Conservation (phyloP, 2,113 vertebrate species). For the Brienomyrus longianalis region DNA sequence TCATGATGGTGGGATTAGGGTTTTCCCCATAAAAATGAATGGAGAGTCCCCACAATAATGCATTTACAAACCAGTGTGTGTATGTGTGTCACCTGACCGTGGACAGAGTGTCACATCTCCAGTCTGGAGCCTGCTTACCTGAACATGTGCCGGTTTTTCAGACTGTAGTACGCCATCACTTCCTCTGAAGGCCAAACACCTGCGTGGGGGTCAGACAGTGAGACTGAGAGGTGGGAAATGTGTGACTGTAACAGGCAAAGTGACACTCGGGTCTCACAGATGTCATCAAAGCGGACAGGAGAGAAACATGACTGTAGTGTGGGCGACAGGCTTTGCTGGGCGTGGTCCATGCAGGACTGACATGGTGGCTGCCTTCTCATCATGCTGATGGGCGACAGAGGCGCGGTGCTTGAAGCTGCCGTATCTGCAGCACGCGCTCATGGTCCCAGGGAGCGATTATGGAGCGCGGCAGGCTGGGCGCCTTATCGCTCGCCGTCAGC, state of each 20-base stretch:
- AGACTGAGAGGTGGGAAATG: neutral
- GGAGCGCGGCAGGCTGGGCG: slow-evolving; percentile 78
- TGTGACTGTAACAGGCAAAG: neutral
- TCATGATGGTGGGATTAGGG: too few species aligned
- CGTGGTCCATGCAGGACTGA: neutral
- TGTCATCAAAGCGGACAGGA: neutral
- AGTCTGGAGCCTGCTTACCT: slow-evolving; percentile 50
- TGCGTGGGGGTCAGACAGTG: slow-evolving; percentile 20
- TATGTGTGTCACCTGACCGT: neutral
- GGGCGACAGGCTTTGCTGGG: neutral
- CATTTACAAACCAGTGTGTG: neutral
- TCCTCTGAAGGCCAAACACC: slow-evolving; percentile 78
- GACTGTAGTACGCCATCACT: slow-evolving; percentile 74
- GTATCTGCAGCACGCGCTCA: slow-evolving; percentile 22
- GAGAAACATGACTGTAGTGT: neutral
- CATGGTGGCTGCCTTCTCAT: neutral
- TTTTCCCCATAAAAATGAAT: neutral
- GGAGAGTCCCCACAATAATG: neutral
- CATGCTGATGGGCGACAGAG: neutral
- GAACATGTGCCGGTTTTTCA: slow-evolving; percentile 66
- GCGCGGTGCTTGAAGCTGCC: neutral
- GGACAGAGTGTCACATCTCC: neutral
- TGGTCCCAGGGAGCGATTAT: slow-evolving; percentile 55
- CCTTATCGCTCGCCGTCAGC: slow-evolving; percentile 99
- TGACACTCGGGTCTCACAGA: neutral